These are phyloP conservation scores for Xylocopa sonorina DNA, from an alignment of 1,140 invertebrate genomes.

Conservation along the genomic window DNA sequence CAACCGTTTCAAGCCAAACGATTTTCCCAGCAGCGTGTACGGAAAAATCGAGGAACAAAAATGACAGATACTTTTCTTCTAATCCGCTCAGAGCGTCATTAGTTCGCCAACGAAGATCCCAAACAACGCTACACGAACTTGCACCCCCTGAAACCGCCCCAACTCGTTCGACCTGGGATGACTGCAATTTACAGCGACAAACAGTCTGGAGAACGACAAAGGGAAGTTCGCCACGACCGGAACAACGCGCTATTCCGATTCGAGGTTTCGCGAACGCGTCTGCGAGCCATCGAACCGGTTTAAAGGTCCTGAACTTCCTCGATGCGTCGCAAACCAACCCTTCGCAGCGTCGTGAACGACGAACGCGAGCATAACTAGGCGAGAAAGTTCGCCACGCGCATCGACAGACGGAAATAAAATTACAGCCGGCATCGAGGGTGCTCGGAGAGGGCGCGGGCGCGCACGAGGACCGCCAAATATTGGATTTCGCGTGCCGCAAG, in stretches of 20 bases:
- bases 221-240: constrained; percentile 16
- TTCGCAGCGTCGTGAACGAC: constrained; percentile 58
- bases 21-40: constrained; percentile 7
- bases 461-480: constrained; percentile 32
- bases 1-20: constrained; percentile 8
- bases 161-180: not conserved
- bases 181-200: not conserved
- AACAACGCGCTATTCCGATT: not conserved
- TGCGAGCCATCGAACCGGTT: constrained; percentile 4
- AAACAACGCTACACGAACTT: not conserved
- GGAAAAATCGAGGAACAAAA: not conserved
- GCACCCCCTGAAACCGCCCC: not conserved
- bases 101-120: not conserved
- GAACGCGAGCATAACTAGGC: constrained; percentile 44
- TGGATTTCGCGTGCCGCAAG: constrained; percentile 33
- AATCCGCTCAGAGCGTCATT: not conserved
- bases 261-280: not conserved
- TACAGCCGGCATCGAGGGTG: constrained; percentile 19
- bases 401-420: constrained; percentile 42
- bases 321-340: constrained; percentile 33
- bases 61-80: not conserved
- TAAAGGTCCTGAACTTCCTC: constrained; percentile 42
- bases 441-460: not conserved
- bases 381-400: not conserved
- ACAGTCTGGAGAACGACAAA: not conserved